Conservation (phyloP, 1,140 invertebrate genomes). For the Sminthurides bifidus region DNA sequence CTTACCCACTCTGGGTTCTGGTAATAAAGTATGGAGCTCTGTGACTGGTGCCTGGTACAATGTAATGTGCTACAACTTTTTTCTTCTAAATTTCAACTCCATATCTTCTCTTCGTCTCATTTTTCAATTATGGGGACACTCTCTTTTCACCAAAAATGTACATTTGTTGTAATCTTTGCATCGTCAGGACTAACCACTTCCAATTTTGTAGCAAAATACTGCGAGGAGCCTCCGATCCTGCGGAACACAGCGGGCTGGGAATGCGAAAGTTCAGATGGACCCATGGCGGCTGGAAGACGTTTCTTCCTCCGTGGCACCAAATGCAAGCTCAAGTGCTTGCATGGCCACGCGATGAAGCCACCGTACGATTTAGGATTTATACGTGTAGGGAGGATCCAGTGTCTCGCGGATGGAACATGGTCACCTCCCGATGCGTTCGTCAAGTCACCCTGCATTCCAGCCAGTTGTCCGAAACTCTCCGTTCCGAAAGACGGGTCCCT, state of each 20-base stretch:
- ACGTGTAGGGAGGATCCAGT: conserved; percentile 7
- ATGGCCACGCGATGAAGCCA: conserved; percentile 13
- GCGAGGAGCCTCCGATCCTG: conserved; percentile 18
- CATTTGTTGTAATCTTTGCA: background rate
- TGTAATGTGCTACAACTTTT: too few species aligned
- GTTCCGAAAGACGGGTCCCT: conserved; percentile 29
- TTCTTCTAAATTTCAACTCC: too few species aligned
- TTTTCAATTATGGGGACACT: too few species aligned
- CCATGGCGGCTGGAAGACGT: background rate
- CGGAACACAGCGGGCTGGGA: conserved; percentile 43
- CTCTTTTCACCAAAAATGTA: background rate
- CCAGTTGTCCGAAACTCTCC: conserved; percentile 24
- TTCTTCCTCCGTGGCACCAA: conserved; percentile 11
- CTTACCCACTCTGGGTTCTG: too few species aligned
- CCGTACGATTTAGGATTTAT: background rate
- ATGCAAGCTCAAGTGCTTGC: conserved; percentile 26
- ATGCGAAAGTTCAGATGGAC: conserved; percentile 47
- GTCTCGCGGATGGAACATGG: conserved; percentile 21
- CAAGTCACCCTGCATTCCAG: conserved; percentile 15
- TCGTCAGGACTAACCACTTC: too few species aligned
- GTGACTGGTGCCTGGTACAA: too few species aligned
- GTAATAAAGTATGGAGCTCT: too few species aligned
- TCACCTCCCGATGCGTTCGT: conserved; percentile 2
- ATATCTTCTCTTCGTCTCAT: too few species aligned
- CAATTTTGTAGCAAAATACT: conserved; percentile 18